A percentile compares a stretch with the other conserved stretches of the same genome.
Evolutionary conservation across 2,797 vertebrate species (phyloP).

Genomic region (Gadopsis bispinosus): DNA sequence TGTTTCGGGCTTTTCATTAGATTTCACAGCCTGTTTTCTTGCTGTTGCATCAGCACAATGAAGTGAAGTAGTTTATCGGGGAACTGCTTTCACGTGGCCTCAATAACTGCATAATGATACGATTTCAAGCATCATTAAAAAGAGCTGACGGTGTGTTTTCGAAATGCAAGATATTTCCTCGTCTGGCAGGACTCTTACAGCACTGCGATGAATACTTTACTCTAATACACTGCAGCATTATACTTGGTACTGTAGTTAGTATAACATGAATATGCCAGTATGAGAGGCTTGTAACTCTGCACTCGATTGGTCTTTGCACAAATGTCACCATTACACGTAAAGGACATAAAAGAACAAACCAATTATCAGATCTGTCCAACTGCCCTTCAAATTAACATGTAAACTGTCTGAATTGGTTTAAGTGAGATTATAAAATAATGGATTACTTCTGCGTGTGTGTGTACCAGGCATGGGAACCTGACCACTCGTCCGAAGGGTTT

Average conservation of each 20-base stretch:
- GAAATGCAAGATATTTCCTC: constrained; percentile 24
- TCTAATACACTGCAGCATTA: not conserved
- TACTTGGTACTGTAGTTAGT: not conserved
- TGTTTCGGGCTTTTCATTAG: constrained; percentile 32
- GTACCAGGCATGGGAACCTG: constrained; percentile 93
- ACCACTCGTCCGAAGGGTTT: constrained; percentile 91
- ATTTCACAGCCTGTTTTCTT: constrained; percentile 50
- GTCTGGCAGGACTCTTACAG: constrained; percentile 10
- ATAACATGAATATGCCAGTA: not conserved
- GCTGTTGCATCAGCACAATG: constrained; percentile 54
- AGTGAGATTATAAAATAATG: constrained; percentile 34
- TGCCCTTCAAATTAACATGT: constrained; percentile 29
- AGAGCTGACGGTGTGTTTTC: constrained; percentile 58
- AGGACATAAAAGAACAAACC: not conserved
- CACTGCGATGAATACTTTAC: constrained; percentile 9
- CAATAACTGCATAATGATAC: constrained; percentile 62
- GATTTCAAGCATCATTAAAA: constrained; percentile 72
- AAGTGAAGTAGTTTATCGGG: constrained; percentile 48
- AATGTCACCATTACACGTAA: not conserved
- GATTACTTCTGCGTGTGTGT: constrained; percentile 27
- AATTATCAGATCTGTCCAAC: constrained; percentile 13
- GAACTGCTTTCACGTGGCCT: constrained; percentile 54
- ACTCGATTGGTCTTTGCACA: not conserved
- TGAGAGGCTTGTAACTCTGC: not conserved
- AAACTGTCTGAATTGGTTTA: constrained; percentile 11